A percentile compares a stretch with the other conserved stretches of the same genome.
Evolutionary conservation across 1,140 invertebrate species (phyloP).

Genomic region (Dendroctonus valens): DNA sequence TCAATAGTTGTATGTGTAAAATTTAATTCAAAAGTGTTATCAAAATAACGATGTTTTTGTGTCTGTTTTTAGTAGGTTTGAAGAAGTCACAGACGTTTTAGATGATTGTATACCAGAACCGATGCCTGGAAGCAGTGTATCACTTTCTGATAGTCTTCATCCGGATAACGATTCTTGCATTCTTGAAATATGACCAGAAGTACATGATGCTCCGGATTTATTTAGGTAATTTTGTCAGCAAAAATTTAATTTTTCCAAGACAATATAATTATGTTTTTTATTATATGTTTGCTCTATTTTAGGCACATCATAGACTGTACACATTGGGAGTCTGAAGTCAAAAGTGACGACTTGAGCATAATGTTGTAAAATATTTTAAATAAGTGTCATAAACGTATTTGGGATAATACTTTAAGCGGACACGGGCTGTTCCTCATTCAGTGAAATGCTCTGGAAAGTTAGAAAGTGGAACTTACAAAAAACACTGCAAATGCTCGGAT

Average conservation of each 20-base stretch:
- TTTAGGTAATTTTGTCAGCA: slow-evolving; percentile 16
- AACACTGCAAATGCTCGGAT: too few relatives aligned
- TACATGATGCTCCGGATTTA: slow-evolving; percentile 42
- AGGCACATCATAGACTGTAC: slow-evolving; percentile 45
- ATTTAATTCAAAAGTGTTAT: too few relatives aligned
- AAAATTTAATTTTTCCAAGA: not conserved
- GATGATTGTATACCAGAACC: slow-evolving; percentile 47
- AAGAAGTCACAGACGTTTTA: slow-evolving; percentile 48
- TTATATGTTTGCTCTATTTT: slow-evolving; percentile 12
- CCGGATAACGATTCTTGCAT: slow-evolving; percentile 43
- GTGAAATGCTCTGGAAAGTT: too few relatives aligned
- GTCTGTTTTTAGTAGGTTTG: slow-evolving; percentile 45
- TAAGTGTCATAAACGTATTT: too few relatives aligned
- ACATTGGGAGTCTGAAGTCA: slow-evolving; percentile 19
- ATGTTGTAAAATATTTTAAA: too few relatives aligned
- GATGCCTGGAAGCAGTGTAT: slow-evolving; percentile 47
- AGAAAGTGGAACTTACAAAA: too few relatives aligned
- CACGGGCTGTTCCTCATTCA: too few relatives aligned
- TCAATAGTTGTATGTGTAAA: too few relatives aligned
- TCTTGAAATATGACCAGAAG: slow-evolving; percentile 49
- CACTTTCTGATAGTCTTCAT: slow-evolving; percentile 44
- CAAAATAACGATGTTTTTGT: slow-evolving; percentile 9
- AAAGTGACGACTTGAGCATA: too few relatives aligned
- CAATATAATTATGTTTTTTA: not conserved
- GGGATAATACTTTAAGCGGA: too few relatives aligned